Percentiles rank a stretch among this genome's conserved stretches.
Evolutionary conservation across 2,888 invertebrate species (phyloP).

Genomic region (Crematogaster levior): DNA sequence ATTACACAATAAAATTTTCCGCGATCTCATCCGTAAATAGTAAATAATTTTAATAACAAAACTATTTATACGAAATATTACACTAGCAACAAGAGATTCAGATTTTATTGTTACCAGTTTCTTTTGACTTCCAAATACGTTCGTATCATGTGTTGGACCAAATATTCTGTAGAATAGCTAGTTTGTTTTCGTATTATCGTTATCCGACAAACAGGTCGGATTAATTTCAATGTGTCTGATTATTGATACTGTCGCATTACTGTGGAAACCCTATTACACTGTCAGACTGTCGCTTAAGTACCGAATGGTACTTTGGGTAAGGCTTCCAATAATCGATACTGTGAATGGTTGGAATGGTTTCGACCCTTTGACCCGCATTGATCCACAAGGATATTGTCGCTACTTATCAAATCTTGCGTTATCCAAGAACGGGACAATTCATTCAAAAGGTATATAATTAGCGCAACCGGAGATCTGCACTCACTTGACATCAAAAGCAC

Average conservation of each 20-base stretch:
- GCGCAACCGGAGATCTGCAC: neutral
- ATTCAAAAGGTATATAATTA: neutral
- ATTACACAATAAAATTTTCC: neutral
- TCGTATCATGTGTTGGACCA: too few species aligned
- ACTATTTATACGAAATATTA: neutral
- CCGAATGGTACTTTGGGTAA: constrained; percentile 44
- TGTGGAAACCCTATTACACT: constrained; percentile 47
- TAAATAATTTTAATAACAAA: neutral
- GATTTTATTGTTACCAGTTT: neutral
- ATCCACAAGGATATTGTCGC: constrained; percentile 39
- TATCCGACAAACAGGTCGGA: constrained; percentile 32
- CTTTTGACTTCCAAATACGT: neutral
- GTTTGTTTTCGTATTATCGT: constrained; percentile 16
- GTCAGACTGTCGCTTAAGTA: constrained; percentile 51
- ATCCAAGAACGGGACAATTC: constrained; percentile 9
- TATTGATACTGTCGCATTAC: constrained; percentile 47
- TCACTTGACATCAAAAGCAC: neutral
- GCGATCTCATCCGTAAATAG: neutral
- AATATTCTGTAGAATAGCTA: neutral
- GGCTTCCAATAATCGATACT: constrained; percentile 43
- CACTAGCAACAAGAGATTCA: neutral
- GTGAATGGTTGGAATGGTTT: constrained; percentile 38
- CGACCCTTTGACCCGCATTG: constrained; percentile 42
- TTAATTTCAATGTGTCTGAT: constrained; percentile 52
- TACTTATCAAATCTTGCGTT: constrained; percentile 41